phyloP scores from a whole-genome alignment of 2,113 vertebrate species.

The Perognathus longimembris region DNA sequence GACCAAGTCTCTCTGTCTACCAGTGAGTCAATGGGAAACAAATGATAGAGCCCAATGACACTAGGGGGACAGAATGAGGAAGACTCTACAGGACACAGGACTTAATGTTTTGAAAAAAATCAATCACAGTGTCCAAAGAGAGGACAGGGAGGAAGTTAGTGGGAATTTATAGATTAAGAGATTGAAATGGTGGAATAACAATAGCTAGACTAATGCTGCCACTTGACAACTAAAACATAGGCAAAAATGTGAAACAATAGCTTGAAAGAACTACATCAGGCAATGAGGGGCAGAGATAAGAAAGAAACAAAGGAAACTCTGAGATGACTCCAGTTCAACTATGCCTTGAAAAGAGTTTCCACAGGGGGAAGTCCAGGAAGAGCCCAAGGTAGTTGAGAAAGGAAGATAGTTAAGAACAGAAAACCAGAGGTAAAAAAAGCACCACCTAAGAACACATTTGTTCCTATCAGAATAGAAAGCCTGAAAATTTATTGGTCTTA shows the following conservation, averaged over 20 bases:
- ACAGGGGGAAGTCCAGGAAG: background rate
- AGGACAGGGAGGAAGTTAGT: background rate
- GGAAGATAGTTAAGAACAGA: background rate
- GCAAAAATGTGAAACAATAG: background rate
- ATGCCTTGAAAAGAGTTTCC: background rate
- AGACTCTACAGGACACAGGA: background rate
- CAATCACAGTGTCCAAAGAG: background rate
- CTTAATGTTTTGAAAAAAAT: background rate
- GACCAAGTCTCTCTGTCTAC: background rate
- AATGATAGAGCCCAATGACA: background rate
- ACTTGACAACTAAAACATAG: background rate
- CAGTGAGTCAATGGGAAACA: background rate
- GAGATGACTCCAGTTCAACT: background rate
- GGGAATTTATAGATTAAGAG: background rate
- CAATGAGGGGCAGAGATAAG: background rate
- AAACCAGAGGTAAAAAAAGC: background rate
- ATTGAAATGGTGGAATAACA: background rate
- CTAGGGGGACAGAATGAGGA: background rate
- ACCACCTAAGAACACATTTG: background rate
- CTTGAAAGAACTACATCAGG: background rate
- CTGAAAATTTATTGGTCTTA: background rate
- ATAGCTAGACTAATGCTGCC: background rate
- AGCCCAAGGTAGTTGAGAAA: background rate
- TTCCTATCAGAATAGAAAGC: background rate
- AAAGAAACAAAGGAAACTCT: background rate